phyloP scores from a whole-genome alignment of 2,888 invertebrate species.

The Thymelicus lineola region DNA sequence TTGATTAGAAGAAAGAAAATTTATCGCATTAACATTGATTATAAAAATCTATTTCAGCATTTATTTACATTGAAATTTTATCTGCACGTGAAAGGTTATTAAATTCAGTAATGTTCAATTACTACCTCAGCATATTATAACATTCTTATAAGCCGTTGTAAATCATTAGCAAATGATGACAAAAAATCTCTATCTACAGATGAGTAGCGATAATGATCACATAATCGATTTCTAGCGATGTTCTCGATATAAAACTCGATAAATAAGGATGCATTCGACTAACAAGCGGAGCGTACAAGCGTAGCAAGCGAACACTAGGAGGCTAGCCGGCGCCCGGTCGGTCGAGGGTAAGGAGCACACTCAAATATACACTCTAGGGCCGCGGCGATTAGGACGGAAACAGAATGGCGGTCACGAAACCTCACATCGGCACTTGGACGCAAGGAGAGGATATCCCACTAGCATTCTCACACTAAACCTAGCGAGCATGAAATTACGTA shows the following conservation, averaged over 20 bases:
- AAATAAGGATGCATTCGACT: conserved; percentile 46
- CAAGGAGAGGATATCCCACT: conserved; percentile 70
- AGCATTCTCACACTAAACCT: conserved; percentile 83
- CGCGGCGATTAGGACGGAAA: conserved; percentile 80
- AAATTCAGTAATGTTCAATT: too few relatives aligned
- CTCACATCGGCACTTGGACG: conserved; percentile 35
- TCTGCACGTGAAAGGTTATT: too few relatives aligned
- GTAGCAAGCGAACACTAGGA: conserved; percentile 78
- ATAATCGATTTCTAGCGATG: background rate
- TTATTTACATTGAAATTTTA: too few relatives aligned
- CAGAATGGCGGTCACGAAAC: conserved; percentile 63
- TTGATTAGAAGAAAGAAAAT: too few relatives aligned
- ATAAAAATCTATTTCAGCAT: too few relatives aligned
- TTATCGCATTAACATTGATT: too few relatives aligned
- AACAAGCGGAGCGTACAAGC: conserved; percentile 76
- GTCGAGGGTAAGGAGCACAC: conserved; percentile 86
- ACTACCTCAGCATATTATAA: too few relatives aligned
- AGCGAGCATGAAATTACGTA: conserved; percentile 82
- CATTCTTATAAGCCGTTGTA: background rate
- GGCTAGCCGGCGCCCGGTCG: conserved; percentile 84
- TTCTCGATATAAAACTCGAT: conserved; percentile 44
- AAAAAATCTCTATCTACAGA: conserved; percentile 11
- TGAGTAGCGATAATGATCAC: background rate
- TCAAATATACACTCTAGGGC: conserved; percentile 85
- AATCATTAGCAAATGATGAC: background rate